These are phyloP conservation scores for Leucoraja ocellata DNA, from an alignment of 2,797 vertebrate genomes.

Conservation along the genomic window DNA sequence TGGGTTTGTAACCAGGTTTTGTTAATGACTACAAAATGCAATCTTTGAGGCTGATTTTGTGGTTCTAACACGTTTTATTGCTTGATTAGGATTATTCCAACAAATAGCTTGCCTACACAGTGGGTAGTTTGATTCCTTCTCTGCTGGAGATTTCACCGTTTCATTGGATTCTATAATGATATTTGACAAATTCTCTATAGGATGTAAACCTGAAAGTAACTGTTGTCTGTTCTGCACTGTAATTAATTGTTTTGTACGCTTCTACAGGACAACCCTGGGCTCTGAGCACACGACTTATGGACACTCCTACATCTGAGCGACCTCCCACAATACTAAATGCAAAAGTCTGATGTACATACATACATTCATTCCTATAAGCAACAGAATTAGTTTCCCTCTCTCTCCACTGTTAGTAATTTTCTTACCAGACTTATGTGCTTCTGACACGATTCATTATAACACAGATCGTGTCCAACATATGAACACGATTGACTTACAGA, in stretches of 20 bases:
- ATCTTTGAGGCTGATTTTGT: not conserved
- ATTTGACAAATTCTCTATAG: not conserved
- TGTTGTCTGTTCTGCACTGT: not conserved
- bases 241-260: not conserved
- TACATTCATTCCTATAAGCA: too few species aligned
- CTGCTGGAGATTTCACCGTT: not conserved
- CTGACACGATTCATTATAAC: too few species aligned
- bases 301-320: too few species aligned
- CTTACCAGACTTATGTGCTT: too few species aligned
- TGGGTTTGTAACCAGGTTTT: not conserved
- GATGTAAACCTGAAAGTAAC: not conserved
- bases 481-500: too few species aligned
- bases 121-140: not conserved
- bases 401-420: too few species aligned
- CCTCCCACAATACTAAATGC: too few species aligned
- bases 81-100: not conserved
- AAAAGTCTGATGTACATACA: too few species aligned
- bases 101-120: not conserved
- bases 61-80: slow-evolving; percentile 1
- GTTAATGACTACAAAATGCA: not conserved
- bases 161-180: not conserved
- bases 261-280: not conserved
- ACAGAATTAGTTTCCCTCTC: too few species aligned
- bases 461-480: too few species aligned
- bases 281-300: too few species aligned